phyloP scores from a whole-genome alignment of 2,113 vertebrate genomes.

The Aldabrachelys gigantea region DNA sequence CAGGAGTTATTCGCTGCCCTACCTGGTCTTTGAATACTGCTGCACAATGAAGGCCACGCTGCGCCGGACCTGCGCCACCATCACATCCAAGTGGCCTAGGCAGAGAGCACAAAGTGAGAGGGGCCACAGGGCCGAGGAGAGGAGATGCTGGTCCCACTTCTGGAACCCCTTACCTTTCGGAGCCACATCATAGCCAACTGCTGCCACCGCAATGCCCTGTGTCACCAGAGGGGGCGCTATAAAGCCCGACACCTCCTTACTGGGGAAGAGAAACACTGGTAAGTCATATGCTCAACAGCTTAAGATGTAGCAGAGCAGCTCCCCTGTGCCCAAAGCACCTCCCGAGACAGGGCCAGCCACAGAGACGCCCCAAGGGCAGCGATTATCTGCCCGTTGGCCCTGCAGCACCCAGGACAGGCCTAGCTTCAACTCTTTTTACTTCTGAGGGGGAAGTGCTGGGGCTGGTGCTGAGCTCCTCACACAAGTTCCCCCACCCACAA shows the following conservation, averaged over 20 bases:
- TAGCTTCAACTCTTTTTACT: rapidly evolving
- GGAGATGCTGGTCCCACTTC: rapidly evolving
- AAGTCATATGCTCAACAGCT: rapidly evolving
- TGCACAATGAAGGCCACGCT: slow-evolving; percentile 82
- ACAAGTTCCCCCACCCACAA: neutral
- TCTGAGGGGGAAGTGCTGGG: rapidly evolving
- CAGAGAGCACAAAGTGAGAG: neutral
- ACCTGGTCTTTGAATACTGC: slow-evolving; percentile 86
- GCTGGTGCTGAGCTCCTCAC: rapidly evolving
- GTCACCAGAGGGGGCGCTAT: slow-evolving; percentile 83
- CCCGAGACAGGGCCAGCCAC: neutral
- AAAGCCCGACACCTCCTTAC: slow-evolving; percentile 92
- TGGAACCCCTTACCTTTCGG: slow-evolving; percentile 83
- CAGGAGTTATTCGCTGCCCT: neutral
- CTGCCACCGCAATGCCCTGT: slow-evolving; percentile 84
- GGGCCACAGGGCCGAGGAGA: rapidly evolving
- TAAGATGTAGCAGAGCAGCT: neutral
- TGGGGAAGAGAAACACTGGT: slow-evolving; percentile 37
- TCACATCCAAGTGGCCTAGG: slow-evolving; percentile 89
- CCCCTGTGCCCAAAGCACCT: neutral
- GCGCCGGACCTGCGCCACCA: slow-evolving; percentile 89
- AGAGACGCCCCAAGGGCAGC: rapidly evolving
- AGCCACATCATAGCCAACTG: slow-evolving; percentile 87
- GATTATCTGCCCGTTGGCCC: neutral
- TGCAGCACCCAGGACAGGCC: rapidly evolving